Evolutionary conservation across 2,113 vertebrate species (phyloP).

Genomic region (Pterocles gutturalis): DNA sequence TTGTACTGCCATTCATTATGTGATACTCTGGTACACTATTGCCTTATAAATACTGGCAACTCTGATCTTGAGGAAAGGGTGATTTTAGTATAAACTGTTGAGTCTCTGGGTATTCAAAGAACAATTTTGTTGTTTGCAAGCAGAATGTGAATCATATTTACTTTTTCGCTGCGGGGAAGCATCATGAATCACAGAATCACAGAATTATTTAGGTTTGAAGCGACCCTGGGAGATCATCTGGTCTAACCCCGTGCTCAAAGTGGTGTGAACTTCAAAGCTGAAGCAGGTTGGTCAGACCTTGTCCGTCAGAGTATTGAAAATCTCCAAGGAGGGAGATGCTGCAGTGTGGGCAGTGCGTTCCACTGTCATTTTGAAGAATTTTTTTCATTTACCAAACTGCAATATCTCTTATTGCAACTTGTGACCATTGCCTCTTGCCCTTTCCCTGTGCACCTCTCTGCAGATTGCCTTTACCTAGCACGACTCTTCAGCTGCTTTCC

Average conservation of each 20-base stretch:
- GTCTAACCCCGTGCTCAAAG: background rate
- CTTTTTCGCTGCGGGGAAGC: background rate
- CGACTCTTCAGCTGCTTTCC: background rate
- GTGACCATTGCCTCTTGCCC: background rate
- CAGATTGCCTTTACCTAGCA: background rate
- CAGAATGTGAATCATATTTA: background rate
- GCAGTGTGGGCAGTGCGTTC: background rate
- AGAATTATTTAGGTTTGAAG: background rate
- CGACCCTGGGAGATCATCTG: background rate
- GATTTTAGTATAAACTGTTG: background rate
- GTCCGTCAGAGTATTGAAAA: background rate
- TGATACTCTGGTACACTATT: rapidly evolving
- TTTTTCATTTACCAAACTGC: background rate
- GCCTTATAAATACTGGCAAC: background rate
- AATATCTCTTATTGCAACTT: background rate
- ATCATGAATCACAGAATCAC: background rate
- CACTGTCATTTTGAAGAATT: background rate
- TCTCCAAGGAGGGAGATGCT: background rate
- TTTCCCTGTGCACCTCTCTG: background rate
- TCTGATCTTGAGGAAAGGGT: background rate
- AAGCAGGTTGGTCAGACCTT: background rate
- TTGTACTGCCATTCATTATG: background rate
- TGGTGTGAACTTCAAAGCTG: background rate
- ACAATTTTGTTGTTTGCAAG: background rate
- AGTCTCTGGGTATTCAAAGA: background rate